phyloP scores from a whole-genome alignment of 2,797 vertebrate species.

The Cheirogaleus major region DNA sequence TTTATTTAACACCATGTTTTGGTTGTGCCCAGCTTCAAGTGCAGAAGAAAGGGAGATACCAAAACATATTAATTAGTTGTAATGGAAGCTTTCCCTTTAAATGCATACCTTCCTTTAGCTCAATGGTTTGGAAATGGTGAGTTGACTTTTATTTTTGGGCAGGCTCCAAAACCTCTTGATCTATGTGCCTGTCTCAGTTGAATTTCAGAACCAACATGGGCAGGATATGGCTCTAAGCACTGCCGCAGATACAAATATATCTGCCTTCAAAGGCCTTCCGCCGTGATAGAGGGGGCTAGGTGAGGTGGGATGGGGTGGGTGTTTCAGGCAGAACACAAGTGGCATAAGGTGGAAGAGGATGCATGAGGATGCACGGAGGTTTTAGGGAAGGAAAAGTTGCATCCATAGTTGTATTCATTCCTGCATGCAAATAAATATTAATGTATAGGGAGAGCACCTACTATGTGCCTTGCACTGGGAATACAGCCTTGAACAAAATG shows the following conservation, averaged over 20 bases:
- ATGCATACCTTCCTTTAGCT: constrained; percentile 47
- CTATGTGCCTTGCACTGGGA: neutral
- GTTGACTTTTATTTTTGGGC: constrained; percentile 41
- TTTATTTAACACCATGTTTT: constrained; percentile 88
- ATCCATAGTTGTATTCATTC: neutral
- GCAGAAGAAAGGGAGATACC: constrained; percentile 90
- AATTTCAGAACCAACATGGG: neutral
- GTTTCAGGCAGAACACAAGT: neutral
- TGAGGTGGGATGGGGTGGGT: too few species aligned
- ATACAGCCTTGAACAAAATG: neutral
- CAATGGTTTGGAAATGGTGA: constrained; percentile 31
- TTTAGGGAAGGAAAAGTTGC: neutral
- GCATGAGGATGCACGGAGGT: neutral
- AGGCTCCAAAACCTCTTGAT: constrained; percentile 66
- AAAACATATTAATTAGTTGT: constrained; percentile 86
- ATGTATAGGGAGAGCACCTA: neutral
- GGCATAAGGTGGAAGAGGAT: neutral
- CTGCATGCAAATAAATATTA: neutral
- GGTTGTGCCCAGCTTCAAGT: constrained; percentile 88
- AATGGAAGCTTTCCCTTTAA: constrained; percentile 63
- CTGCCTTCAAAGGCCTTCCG: neutral
- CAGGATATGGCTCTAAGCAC: neutral
- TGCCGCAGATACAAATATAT: neutral
- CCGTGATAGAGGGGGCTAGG: neutral
- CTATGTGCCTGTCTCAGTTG: neutral